Base-by-base conservation (phyloP, 1,140 invertebrate species). In the Euwallacea fornicatus region DNA sequence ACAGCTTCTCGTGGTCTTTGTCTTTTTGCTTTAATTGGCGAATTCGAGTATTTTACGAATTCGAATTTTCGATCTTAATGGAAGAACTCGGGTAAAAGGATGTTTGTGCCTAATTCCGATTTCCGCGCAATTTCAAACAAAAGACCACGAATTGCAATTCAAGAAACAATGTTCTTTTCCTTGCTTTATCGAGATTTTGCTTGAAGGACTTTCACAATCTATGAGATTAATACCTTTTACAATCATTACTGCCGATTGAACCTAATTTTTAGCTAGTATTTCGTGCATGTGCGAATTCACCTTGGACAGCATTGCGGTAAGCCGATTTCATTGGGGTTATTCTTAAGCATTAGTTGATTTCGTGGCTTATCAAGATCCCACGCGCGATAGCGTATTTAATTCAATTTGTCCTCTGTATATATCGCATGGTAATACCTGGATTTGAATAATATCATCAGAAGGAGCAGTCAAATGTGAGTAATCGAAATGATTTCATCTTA, bases 191-290 rank as follows among this genome's bases (percentile, higher is more conserved):
- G 65, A 56, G 65, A 66, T 56, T 66, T 66, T 42, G 41, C 65
- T 15, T 58, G 53, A 66, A 66, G 65, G 65, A 68, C 66, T 68
- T 68, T 68, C 66, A 68, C 66, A 68, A 68, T 68, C 46, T 50
- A 13, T 50, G 46, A 50, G 46, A 13, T 13, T 50, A 50, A 42
- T 9, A 56, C 53, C 56, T 59, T 69, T 62, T 60, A 69, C 66
- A 69, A 50, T 58, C 56, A 69, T 58, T 33, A 21, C 9, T 50
- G 9, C 46, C 46, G 6, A 11, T 50, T 50, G 9, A 13, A 50
- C 13, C 46, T 6, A 6, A 13, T 11, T 50, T 50, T 11, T 50
- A 10, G 46, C 46, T 10, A 13, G 9, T 50, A 11, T 50, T 50
- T 50, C 46, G 46, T 50, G 9, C 13, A 11, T 50, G 13, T 50